Percentiles rank a stretch among this genome's conserved stretches.
Conservation (phyloP, 2,888 invertebrate species). For the Sesamia inferens region DNA sequence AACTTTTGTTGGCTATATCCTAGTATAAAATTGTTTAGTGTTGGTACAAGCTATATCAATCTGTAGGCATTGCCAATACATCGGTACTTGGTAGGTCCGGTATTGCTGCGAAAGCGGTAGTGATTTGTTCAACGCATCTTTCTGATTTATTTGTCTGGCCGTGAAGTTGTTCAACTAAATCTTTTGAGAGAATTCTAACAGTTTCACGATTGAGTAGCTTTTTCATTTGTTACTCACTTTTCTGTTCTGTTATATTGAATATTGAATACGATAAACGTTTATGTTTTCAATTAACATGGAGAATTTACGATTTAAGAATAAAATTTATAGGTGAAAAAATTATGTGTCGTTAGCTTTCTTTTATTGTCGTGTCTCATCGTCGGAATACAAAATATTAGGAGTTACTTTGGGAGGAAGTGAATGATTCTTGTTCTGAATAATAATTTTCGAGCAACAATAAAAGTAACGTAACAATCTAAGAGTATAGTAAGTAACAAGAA, state of each 20-base stretch:
- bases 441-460: background rate
- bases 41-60: constrained; percentile 76
- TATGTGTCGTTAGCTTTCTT: constrained; percentile 8
- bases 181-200: constrained; percentile 38
- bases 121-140: constrained; percentile 81
- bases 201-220: constrained; percentile 46
- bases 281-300: constrained; percentile 43
- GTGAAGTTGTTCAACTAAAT: constrained; percentile 51
- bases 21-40: constrained; percentile 83
- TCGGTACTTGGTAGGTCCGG: constrained; percentile 57
- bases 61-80: constrained; percentile 70
- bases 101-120: constrained; percentile 61
- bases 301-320: constrained; percentile 41
- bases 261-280: constrained; percentile 34
- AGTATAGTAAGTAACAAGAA: too few relatives aligned
- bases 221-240: constrained; percentile 42
- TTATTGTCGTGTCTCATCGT: background rate
- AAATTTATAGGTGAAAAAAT: constrained; percentile 30
- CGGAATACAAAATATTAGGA: constrained; percentile 36
- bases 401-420: constrained; percentile 9
- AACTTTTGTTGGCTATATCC: constrained; percentile 83
- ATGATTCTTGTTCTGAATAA: constrained; percentile 6
- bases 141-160: constrained; percentile 84
- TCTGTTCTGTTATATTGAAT: constrained; percentile 12
- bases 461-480: background rate